phyloP scores from a whole-genome alignment of 2,888 invertebrate genomes.

The Nemotelus pantherinus region DNA sequence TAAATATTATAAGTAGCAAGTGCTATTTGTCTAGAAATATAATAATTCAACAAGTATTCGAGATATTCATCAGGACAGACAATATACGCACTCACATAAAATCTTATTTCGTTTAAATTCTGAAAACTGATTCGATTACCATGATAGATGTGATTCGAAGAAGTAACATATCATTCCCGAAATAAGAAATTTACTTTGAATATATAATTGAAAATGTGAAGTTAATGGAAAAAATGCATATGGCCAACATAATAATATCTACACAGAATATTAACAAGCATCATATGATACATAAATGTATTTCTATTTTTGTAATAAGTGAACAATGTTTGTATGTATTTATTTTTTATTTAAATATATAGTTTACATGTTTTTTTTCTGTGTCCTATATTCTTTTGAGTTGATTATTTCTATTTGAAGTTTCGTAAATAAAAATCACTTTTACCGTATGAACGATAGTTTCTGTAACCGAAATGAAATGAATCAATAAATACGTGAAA shows the following conservation, averaged over 20 bases:
- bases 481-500: too few species aligned
- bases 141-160: not conserved
- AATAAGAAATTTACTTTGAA: not conserved
- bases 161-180: conserved; percentile 35
- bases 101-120: too few species aligned
- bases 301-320: conserved; percentile 5
- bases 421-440: too few species aligned
- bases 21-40: too few species aligned
- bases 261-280: not conserved
- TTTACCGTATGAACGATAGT: too few species aligned
- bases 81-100: too few species aligned
- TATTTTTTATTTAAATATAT: conserved; percentile 12
- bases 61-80: too few species aligned
- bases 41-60: not conserved
- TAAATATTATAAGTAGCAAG: not conserved
- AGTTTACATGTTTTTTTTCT: not conserved
- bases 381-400: conserved; percentile 14
- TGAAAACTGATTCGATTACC: not conserved
- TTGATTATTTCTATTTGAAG: not conserved
- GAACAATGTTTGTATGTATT: conserved; percentile 18
- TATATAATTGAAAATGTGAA: conserved; percentile 5
- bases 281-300: not conserved
- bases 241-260: not conserved
- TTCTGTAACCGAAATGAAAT: too few species aligned
- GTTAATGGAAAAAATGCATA: not conserved